Evolutionary conservation across 1,140 invertebrate genomes (phyloP).

Genomic region (Papilio polyxenes): DNA sequence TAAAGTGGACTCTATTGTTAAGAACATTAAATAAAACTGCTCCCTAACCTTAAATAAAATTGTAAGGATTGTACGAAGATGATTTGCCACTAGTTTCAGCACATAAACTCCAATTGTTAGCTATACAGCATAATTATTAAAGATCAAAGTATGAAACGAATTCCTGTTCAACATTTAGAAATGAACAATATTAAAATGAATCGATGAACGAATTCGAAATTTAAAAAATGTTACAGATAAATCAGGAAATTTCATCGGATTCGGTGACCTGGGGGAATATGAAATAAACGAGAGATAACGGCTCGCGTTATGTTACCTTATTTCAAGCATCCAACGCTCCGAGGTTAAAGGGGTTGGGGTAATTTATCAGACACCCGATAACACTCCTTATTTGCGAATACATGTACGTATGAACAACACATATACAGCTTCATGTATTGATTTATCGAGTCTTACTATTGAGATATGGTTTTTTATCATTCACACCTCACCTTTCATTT

Average conservation of each 20-base stretch:
- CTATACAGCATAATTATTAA: no score
- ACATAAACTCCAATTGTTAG: no score
- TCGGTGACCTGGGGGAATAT: slow-evolving; percentile 32
- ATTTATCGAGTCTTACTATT: slow-evolving; percentile 3
- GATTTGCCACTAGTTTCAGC: no score
- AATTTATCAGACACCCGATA: slow-evolving; percentile 39
- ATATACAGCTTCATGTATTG: slow-evolving; percentile 20
- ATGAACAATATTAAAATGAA: not conserved
- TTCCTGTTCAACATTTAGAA: not conserved
- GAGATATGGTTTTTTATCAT: not conserved
- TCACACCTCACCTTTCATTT: no score
- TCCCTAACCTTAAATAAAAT: no score
- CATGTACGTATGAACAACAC: not conserved
- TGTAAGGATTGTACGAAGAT: no score
- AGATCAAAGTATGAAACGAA: not conserved
- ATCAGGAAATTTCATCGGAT: slow-evolving; percentile 35
- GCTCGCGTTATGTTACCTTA: slow-evolving; percentile 35
- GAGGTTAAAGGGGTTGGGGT: slow-evolving; percentile 32
- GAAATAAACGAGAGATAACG: slow-evolving; percentile 37
- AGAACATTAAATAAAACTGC: not conserved
- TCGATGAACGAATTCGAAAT: not conserved
- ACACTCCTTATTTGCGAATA: slow-evolving; percentile 25
- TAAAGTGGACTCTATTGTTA: not conserved
- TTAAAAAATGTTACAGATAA: not conserved
- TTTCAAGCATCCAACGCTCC: slow-evolving; percentile 37